phyloP scores from a whole-genome alignment of 2,888 invertebrate genomes.

The Philhelius pedissequus region DNA sequence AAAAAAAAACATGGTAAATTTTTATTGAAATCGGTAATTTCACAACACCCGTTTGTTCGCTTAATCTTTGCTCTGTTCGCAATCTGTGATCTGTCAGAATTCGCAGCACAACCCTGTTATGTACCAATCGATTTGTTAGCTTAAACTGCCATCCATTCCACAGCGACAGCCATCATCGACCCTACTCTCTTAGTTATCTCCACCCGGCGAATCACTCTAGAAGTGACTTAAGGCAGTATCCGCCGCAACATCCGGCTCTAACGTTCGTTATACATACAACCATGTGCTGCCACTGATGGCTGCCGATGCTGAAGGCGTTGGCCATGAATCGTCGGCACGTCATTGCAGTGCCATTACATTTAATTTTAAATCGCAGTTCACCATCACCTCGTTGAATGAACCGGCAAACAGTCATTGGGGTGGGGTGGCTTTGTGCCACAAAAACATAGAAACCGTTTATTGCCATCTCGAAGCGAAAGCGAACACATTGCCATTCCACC shows the following conservation, averaged over 20 bases:
- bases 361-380: slow-evolving; percentile 57
- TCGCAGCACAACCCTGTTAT: neutral
- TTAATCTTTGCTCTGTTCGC: slow-evolving; percentile 31
- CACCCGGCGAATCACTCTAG: neutral
- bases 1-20: neutral
- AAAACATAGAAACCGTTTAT: slow-evolving; percentile 13
- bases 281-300: slow-evolving; percentile 1
- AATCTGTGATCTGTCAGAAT: slow-evolving; percentile 30
- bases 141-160: slow-evolving; percentile 28
- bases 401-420: neutral
- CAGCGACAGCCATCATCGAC: slow-evolving; percentile 9
- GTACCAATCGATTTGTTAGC: slow-evolving; percentile 44
- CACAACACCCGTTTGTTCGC: neutral
- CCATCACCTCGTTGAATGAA: slow-evolving; percentile 14
- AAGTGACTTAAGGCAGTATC: slow-evolving; percentile 9
- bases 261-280: neutral
- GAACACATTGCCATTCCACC: neutral
- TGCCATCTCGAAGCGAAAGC: neutral
- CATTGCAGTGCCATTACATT: slow-evolving; percentile 66
- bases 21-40: neutral
- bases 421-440: neutral
- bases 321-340: slow-evolving; percentile 62
- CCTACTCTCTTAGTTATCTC: neutral
- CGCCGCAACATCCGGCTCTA: slow-evolving; percentile 28
- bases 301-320: slow-evolving; percentile 12